Base-by-base conservation (phyloP, 2,888 invertebrate genomes). In the Sminthurinus aureus region DNA sequence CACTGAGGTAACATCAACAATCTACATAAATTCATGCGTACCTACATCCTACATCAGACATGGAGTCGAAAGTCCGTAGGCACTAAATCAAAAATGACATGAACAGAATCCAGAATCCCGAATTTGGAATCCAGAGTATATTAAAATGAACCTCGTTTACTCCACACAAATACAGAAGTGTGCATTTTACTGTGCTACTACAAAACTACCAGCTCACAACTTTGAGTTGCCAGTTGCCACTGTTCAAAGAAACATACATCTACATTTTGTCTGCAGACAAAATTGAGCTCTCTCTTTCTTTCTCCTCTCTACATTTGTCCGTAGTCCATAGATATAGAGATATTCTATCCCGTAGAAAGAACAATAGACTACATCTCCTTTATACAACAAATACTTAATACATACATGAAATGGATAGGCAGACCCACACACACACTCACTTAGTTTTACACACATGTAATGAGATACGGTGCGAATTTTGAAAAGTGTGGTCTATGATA, bases 31-130 rank as follows among this genome's bases (percentile, higher is more conserved):
- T 38, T 6, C 38, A 38, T 38, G 6, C 38, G 6, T 38, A 38
- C 38, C 1, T 38, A 38, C 38, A 38, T 38, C n/a, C n/a, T n/a
- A n/a, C n/a, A n/a, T n/a, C n/a, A 66, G 18, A 24, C 22, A 24
- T 71, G 0, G 22, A 71, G 12, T 22, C 26, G 26, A 71, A 24
- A 71, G 71, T 71, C 71, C 71, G 71, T 24, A 71, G 71, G 71
- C 71, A 15, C 71, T 71, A 71, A 71, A 71, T 71, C 71, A 71
- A 71, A 71, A 71, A 71, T 71, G 71, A 71, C 71, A 26, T 15
- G 71, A 71, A 24, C 71, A 71, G 71, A 71, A 71, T 38, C 38
- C 20, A 71, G 71, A 12, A 71, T 52, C 52, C 9, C n/a, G 18
- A 20, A 66, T 15, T 15, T n/a, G 66, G 71, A 71, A 71, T 38